Evolutionary conservation across 2,797 vertebrate genomes (phyloP), one percentile per base, ranked within the genome.

Genomic region (Malacoctenus gilli): DNA sequence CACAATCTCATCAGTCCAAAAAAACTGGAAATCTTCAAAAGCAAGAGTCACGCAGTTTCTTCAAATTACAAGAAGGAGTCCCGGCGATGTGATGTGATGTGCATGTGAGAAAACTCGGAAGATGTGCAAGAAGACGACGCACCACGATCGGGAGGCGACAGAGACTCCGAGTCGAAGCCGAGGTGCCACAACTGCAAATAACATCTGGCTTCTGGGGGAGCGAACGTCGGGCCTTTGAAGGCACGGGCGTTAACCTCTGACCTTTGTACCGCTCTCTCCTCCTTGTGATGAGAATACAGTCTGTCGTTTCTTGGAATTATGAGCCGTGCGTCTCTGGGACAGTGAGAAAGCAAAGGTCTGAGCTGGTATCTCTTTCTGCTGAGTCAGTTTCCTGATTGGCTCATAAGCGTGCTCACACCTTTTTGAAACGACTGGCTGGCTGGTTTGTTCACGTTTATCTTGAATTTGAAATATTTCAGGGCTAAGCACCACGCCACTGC

Each of bases 161-260:
- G 20, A 23, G 23, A 14, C 1, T 4, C n/a, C 18, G 9, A 21
- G 6, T 1, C 15, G 7, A 6, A n/a, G n/a, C 30, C 7, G 28
- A 43, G 10, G 38, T 41, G 32, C 8, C 14, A 37, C 13, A 18
- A 16, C n/a, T 54, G 12, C 42, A 66, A 32, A 43, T 44, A 67
- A 35, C 36, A 34, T 46, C n/a, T 0, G 14, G 16, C 25, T 20
- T n/a, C n/a, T 10, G 5, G 25, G 20, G 59, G n/a, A 38, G 38
- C 9, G 23, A 0, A 1, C 25, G 25, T 9, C 25, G 13, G 6
- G 35, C 18, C 44, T 65, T n/a, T 38, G 35, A 57, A 47, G 22
- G 16, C 21, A 22, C 2, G 11, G 37, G 21, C 38, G 44, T 68
- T 62, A 52, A 77, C 49, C 52, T 61, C n/a, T 38, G 79, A 58